These are phyloP conservation scores for Tonatia bakeri DNA, from an alignment of 2,113 vertebrate species.

Conservation along the genomic window DNA sequence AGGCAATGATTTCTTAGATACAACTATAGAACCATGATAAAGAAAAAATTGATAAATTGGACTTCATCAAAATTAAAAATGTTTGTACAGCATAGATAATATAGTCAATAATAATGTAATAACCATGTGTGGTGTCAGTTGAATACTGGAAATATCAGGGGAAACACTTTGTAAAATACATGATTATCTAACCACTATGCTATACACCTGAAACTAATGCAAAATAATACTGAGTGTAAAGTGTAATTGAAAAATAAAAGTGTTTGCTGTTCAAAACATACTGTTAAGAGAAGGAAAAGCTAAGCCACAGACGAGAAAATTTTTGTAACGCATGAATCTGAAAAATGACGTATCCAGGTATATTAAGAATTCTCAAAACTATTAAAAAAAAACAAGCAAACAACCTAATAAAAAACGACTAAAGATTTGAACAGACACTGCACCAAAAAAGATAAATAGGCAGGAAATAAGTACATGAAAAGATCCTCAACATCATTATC, in stretches of 20 bases:
- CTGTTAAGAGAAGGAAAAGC: not conserved
- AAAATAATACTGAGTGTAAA: not conserved
- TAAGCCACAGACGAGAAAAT: not conserved
- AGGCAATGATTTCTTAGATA: not conserved
- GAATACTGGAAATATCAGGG: not conserved
- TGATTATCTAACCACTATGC: not conserved
- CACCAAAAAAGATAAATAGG: not conserved
- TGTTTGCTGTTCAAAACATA: not conserved
- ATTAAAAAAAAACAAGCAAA: not conserved
- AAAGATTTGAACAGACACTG: not conserved
- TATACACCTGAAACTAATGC: not conserved
- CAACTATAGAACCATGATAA: not conserved
- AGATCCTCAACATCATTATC: not conserved
- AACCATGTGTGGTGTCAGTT: not conserved
- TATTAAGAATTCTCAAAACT: not conserved
- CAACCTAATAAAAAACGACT: not conserved
- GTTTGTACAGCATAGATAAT: not conserved
- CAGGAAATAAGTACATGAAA: not conserved
- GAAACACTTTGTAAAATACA: not conserved
- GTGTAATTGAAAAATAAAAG: not conserved
- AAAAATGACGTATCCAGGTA: not conserved
- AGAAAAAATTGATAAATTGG: not conserved
- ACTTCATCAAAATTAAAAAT: not conserved
- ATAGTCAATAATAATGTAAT: not conserved
- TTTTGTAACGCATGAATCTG: not conserved